These are phyloP conservation scores for Rostratula benghalensis DNA, from an alignment of 2,113 vertebrate genomes.

Conservation along the genomic window DNA sequence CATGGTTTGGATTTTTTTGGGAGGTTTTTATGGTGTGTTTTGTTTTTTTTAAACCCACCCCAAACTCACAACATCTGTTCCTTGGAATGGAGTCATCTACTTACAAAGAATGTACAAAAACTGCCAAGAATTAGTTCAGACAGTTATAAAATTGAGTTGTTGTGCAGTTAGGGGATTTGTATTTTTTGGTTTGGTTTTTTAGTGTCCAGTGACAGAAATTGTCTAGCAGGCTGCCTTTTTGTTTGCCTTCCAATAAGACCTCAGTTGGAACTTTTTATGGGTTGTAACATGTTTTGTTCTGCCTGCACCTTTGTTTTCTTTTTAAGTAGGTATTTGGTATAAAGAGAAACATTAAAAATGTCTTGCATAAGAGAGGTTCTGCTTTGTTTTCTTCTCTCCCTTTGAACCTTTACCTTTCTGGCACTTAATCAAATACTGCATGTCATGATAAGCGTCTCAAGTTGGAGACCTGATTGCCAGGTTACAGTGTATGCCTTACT, in stretches of 20 bases:
- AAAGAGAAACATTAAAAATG: constrained; percentile 14
- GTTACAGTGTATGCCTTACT: background rate
- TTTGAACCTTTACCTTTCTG: constrained; percentile 1
- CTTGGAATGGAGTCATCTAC: constrained; percentile 5
- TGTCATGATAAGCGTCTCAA: background rate
- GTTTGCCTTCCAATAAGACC: background rate
- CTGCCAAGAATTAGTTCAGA: constrained; percentile 38
- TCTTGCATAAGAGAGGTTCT: background rate
- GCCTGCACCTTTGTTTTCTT: background rate
- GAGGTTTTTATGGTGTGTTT: too few relatives aligned
- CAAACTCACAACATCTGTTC: constrained; percentile 4
- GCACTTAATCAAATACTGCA: background rate
- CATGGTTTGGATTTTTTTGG: too few relatives aligned
- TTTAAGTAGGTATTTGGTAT: background rate
- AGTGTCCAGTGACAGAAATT: background rate
- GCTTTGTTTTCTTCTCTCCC: background rate
- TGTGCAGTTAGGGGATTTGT: background rate
- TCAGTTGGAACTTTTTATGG: background rate
- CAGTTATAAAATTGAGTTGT: constrained; percentile 1
- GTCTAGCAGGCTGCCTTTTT: background rate
- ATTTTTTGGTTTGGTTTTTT: background rate
- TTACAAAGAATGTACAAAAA: constrained; percentile 7
- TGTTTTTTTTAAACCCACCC: background rate
- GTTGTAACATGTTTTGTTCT: background rate
- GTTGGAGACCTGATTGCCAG: background rate